A percentile compares a stretch with the other conserved stretches of the same genome.
These are phyloP conservation scores for Manis pentadactyla DNA, from an alignment of 2,797 vertebrate species.

Conservation along the genomic window DNA sequence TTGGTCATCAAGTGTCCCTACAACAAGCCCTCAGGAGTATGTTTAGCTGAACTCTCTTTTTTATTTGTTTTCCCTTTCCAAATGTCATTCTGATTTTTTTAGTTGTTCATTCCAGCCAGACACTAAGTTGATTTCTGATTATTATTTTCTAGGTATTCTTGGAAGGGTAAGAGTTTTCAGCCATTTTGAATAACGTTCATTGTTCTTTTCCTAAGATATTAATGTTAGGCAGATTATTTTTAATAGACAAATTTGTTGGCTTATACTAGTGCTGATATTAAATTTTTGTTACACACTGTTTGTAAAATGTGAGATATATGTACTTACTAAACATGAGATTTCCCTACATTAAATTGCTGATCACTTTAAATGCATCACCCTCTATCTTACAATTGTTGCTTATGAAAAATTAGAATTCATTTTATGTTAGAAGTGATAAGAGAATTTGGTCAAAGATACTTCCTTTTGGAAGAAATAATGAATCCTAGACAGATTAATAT, in stretches of 20 bases:
- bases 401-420: background rate
- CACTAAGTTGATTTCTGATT: background rate
- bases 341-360: background rate
- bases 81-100: constrained; percentile 28
- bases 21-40: background rate
- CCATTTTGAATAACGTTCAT: background rate
- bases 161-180: background rate
- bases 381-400: background rate
- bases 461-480: background rate
- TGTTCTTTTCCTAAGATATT: background rate
- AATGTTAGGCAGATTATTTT: background rate
- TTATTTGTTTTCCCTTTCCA: background rate
- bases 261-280: background rate
- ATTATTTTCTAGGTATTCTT: background rate
- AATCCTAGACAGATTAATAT: background rate
- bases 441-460: background rate
- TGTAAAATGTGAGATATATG: background rate
- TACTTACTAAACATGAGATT: background rate
- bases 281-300: background rate
- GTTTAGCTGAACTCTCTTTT: background rate
- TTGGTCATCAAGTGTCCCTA: background rate
- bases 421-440: background rate
- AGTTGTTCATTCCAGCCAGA: background rate
- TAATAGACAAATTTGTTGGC: background rate
- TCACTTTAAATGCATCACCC: background rate